Evolutionary conservation across 2,113 vertebrate genomes (phyloP).

Genomic region (Alexandromys fortis): DNA sequence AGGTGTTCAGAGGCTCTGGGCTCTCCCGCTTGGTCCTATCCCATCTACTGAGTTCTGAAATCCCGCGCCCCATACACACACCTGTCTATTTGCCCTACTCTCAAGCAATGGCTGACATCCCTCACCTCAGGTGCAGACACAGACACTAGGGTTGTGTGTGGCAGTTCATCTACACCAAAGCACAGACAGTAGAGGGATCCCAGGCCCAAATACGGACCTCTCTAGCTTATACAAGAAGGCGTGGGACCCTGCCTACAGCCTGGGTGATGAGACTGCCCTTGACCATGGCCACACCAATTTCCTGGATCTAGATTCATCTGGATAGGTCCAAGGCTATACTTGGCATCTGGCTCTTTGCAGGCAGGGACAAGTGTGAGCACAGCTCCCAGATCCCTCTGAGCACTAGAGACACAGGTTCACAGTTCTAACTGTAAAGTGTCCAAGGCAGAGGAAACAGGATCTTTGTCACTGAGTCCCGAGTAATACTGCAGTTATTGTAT

Average conservation of each 20-base stretch:
- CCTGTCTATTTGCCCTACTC: neutral
- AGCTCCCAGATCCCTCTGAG: neutral
- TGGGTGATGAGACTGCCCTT: neutral
- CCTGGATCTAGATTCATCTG: neutral
- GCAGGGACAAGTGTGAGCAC: neutral
- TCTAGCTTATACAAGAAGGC: neutral
- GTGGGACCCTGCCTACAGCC: neutral
- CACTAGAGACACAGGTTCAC: neutral
- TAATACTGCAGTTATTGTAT: accelerated
- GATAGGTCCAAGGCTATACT: too few relatives aligned
- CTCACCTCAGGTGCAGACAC: neutral
- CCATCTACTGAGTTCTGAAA: neutral
- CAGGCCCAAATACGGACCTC: neutral
- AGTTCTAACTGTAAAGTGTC: neutral
- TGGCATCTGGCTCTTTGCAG: neutral
- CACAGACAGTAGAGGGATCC: conserved; percentile 13
- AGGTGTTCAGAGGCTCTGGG: neutral
- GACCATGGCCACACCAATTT: neutral
- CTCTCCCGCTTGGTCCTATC: neutral
- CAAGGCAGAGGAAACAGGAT: neutral
- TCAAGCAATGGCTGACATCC: neutral
- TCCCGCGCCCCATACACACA: neutral
- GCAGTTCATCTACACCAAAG: neutral
- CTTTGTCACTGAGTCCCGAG: neutral
- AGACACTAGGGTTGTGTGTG: neutral